phyloP scores from a whole-genome alignment of 2,888 invertebrate species.

The Thera obeliscata region DNA sequence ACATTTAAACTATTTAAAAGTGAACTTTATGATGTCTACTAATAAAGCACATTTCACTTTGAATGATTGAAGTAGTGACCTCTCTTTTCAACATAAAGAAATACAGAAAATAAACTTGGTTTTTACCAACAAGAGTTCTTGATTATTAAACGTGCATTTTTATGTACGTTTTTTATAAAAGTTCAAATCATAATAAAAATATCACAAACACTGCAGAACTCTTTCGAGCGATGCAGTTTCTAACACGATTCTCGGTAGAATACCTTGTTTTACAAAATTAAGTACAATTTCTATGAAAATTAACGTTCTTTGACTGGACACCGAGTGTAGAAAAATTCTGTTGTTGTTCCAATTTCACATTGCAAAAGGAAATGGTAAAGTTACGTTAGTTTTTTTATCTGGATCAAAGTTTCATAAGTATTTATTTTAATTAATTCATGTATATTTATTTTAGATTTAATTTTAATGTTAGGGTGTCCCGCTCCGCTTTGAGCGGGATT shows the following conservation, averaged over 20 bases:
- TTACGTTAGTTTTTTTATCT: no score
- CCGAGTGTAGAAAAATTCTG: constrained; percentile 14
- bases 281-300: constrained; percentile 45
- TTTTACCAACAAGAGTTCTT: neutral
- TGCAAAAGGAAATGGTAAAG: neutral
- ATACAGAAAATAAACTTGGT: neutral
- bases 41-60: no score
- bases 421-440: no score
- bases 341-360: constrained; percentile 10
- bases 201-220: constrained; percentile 3
- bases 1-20: no score
- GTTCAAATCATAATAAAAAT: constrained; percentile 33
- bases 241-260: constrained; percentile 10
- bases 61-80: no score
- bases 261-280: constrained; percentile 40
- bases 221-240: constrained; percentile 13
- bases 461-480: no score
- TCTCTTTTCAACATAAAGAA: neutral
- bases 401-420: no score
- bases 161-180: neutral
- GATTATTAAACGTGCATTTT: neutral
- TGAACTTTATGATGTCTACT: no score
- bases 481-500: no score
- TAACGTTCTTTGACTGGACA: constrained; percentile 30
- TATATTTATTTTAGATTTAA: no score